A percentile compares a stretch with the other conserved stretches of the same genome.
phyloP scores from a whole-genome alignment of 2,797 vertebrate species.

The Cottoperca gobio region DNA sequence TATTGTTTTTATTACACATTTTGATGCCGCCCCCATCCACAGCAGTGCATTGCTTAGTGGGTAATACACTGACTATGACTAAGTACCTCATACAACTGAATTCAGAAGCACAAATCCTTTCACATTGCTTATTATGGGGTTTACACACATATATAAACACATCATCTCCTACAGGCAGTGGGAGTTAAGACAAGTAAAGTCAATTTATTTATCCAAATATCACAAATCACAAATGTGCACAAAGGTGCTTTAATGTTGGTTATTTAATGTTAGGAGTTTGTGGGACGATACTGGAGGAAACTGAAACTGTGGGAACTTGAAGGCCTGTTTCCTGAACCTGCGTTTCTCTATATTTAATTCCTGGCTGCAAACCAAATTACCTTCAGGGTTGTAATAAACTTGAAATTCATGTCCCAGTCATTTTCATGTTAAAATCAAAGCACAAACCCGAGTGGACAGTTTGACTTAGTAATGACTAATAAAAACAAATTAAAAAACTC shows the following conservation, averaged over 20 bases:
- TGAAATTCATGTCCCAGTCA: neutral
- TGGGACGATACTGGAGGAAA: constrained; percentile 11
- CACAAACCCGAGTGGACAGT: constrained; percentile 21
- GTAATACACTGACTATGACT: too few relatives aligned
- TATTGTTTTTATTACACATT: too few relatives aligned
- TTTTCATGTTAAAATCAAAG: neutral
- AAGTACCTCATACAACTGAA: too few relatives aligned
- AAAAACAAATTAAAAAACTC: neutral
- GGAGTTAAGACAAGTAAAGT: too few relatives aligned
- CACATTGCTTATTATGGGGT: too few relatives aligned
- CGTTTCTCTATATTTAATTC: neutral
- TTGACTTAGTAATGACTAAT: neutral
- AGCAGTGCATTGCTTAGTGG: too few relatives aligned
- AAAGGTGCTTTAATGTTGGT: neutral
- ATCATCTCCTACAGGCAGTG: too few relatives aligned
- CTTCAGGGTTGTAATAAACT: neutral
- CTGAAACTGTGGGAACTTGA: neutral
- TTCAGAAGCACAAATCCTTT: too few relatives aligned
- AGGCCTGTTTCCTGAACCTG: constrained; percentile 10
- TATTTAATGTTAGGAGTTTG: neutral
- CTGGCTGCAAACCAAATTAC: constrained; percentile 7
- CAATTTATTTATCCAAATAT: too few relatives aligned
- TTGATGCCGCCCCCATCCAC: too few relatives aligned
- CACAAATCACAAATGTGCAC: neutral
- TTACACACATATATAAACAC: too few relatives aligned